Evolutionary conservation across 2,888 invertebrate species (phyloP), one percentile per base, ranked within the genome.

Genomic region (Hetaerina titia): DNA sequence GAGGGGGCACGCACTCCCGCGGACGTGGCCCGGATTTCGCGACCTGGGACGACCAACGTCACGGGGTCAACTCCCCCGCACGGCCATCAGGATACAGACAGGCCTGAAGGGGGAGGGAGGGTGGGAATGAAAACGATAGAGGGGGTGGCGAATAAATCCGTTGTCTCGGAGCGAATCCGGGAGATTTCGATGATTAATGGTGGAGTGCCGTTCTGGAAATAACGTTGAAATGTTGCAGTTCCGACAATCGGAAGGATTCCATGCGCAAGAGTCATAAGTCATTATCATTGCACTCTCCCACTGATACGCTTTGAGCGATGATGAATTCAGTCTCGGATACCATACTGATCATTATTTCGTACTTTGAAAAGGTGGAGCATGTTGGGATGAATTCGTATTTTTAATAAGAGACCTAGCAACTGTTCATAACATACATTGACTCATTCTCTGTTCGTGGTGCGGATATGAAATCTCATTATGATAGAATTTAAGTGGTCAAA

Each of bases 21-120:
- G 31, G 81, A 81, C 81, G 81, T 81, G 81, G 81, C 81, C 81
- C 81, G 81, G 81, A 81, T 81, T 81, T 81, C 81, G 81, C 81
- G 81, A 81, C 81, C 81, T 31, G 81, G 81, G 81, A 81, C 81
- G 31, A 81, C 81, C 81, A 81, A 15, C 81, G 81, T 81, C 81
- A 81, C 81, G 81, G 31, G 81, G 81, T 81, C 31, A 81, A 31
- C 25, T 22, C 69, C 60, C 60, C 17, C 69, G 7, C 6, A 69
- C 31, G 31, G 31, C 81, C 25, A 25, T 31, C 81, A 13, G 6
- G 31, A 13, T 22, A 22, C 31, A 31, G 22, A n/a, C 81, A 2
- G 31, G 11, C 11, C 11, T 31, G 81, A 81, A 11, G 31, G 81
- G 11, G 31, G 81, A 81, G 69, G n/a, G 69, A 22, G 69, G n/a